A percentile compares a stretch with the other conserved stretches of the same genome.
Evolutionary conservation across 2,888 invertebrate genomes (phyloP).

Genomic region (Metallyticus violacea): DNA sequence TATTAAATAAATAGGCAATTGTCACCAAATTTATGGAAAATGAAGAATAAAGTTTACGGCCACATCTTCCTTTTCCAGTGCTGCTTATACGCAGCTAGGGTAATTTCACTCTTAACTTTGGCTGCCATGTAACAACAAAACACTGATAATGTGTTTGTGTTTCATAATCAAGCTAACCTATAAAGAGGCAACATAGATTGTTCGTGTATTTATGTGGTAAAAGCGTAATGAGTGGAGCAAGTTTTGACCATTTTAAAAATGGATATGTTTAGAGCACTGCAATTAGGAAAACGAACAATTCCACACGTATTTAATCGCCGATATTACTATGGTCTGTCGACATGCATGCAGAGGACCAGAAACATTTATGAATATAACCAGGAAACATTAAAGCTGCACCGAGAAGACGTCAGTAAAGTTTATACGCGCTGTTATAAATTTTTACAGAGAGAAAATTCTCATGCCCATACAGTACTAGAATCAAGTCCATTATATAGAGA

Average conservation of each 20-base stretch:
- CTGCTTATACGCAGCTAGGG: no score
- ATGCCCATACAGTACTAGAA: constrained; percentile 25
- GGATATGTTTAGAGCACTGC: background rate
- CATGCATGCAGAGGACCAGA: background rate
- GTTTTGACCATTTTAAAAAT: background rate
- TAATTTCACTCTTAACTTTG: no score
- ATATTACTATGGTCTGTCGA: background rate
- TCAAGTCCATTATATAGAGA: background rate
- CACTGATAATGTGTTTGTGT: background rate
- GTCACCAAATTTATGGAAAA: no score
- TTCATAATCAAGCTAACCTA: background rate
- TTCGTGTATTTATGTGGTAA: background rate
- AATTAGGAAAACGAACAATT: background rate
- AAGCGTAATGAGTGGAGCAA: no score
- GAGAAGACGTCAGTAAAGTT: background rate
- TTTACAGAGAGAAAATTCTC: constrained; percentile 10
- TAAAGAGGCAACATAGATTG: background rate
- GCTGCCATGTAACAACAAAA: background rate
- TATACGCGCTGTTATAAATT: background rate
- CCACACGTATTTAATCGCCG: background rate
- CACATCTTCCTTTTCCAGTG: no score
- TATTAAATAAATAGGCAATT: no score
- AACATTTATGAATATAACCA: background rate
- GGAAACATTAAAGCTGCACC: background rate
- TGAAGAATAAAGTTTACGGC: no score